Percentiles rank a stretch among this genome's conserved stretches.
Conservation (phyloP, 2,797 vertebrate species). For the Fundulus diaphanus region DNA sequence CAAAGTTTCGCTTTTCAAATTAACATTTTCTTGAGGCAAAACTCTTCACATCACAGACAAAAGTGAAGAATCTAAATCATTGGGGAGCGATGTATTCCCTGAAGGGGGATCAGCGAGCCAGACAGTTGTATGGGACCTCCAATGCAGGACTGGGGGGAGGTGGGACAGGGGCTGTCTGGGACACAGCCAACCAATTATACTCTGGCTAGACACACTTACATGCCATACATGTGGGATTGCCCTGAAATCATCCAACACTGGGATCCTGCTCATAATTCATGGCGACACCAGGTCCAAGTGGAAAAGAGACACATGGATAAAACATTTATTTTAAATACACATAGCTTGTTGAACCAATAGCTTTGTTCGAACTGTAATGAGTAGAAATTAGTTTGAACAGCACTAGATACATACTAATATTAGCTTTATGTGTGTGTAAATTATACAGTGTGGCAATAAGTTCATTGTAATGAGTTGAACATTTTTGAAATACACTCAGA, state of each 20-base stretch:
- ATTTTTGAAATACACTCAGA: background rate
- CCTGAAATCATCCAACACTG: constrained; percentile 24
- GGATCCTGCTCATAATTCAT: constrained; percentile 14
- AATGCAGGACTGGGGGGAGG: constrained; percentile 64
- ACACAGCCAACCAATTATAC: constrained; percentile 77
- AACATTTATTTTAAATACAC: too few relatives aligned
- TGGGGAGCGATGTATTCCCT: constrained; percentile 67
- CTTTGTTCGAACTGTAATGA: background rate
- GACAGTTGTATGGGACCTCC: constrained; percentile 76
- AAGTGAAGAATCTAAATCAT: constrained; percentile 47
- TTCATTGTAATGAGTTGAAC: background rate
- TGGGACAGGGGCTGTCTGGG: constrained; percentile 71
- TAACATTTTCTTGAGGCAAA: constrained; percentile 19
- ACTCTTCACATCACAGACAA: constrained; percentile 37
- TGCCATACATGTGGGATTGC: constrained; percentile 54
- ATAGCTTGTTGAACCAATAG: background rate
- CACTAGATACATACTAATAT: background rate
- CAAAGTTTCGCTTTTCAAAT: background rate
- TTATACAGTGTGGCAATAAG: background rate
- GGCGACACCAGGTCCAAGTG: constrained; percentile 1
- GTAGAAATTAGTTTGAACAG: background rate
- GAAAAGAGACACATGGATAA: too few relatives aligned
- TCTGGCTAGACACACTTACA: constrained; percentile 74
- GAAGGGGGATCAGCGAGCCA: constrained; percentile 75
- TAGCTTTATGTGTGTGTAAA: background rate